phyloP scores from a whole-genome alignment of 2,113 vertebrate genomes.

The Danionella cerebrum region DNA sequence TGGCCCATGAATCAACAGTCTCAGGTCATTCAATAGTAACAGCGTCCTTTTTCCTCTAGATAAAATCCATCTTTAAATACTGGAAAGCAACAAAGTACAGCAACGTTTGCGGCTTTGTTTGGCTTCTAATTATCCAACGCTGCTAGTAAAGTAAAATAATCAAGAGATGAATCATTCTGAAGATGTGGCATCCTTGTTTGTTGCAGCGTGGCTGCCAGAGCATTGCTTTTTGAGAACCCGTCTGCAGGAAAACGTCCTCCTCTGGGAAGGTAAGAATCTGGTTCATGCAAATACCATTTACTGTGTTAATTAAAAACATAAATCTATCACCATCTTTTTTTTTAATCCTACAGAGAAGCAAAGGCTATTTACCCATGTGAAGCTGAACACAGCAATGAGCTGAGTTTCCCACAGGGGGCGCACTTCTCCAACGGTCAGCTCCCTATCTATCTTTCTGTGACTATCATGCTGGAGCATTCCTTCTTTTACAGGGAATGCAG shows the following conservation, averaged over 20 bases:
- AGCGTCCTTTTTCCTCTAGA: too few species aligned
- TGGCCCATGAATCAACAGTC: too few species aligned
- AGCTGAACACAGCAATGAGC: slow-evolving; percentile 92
- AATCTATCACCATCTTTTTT: not conserved
- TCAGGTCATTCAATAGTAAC: too few species aligned
- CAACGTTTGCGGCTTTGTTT: too few species aligned
- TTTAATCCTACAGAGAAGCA: slow-evolving; percentile 70
- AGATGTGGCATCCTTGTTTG: not conserved
- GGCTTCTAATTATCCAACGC: not conserved
- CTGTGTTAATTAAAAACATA: too few species aligned
- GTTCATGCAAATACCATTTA: not conserved
- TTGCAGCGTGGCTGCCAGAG: slow-evolving; percentile 75
- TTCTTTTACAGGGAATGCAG: too few species aligned
- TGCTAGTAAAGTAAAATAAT: not conserved
- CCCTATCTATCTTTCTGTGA: not conserved
- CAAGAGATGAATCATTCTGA: not conserved
- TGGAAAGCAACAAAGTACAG: too few species aligned
- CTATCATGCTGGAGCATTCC: not conserved
- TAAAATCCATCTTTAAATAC: too few species aligned
- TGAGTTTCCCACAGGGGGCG: slow-evolving; percentile 94
- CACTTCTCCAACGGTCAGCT: slow-evolving; percentile 81
- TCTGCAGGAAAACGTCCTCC: slow-evolving; percentile 67
- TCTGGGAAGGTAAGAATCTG: slow-evolving; percentile 58
- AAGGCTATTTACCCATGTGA: slow-evolving; percentile 94
- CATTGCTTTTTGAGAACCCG: slow-evolving; percentile 79